phyloP scores from a whole-genome alignment of 2,113 vertebrate species.

The Manacus vitellinus region DNA sequence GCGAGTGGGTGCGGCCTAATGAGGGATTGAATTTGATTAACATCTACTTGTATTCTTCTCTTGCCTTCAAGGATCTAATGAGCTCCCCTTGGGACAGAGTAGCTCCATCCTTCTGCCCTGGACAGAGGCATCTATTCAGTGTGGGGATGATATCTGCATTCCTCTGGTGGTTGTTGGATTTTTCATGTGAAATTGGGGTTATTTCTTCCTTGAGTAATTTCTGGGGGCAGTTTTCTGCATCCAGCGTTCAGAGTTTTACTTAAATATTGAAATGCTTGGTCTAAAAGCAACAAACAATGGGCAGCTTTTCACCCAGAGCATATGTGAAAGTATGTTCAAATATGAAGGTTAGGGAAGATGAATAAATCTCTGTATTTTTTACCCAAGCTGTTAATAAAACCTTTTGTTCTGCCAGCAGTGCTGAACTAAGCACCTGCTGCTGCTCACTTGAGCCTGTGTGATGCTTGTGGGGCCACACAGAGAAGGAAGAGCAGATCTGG shows the following conservation, averaged over 20 bases:
- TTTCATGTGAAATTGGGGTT: not conserved
- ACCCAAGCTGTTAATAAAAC: not conserved
- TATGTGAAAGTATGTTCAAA: not conserved
- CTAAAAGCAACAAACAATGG: not conserved
- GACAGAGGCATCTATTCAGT: not conserved
- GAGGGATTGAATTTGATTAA: not conserved
- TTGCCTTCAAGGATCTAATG: not conserved
- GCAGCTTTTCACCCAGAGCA: not conserved
- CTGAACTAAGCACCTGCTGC: not conserved
- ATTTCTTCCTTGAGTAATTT: not conserved
- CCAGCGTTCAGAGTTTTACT: not conserved
- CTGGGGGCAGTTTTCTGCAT: not conserved
- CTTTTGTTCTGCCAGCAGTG: not conserved
- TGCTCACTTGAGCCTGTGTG: not conserved
- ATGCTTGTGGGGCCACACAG: not conserved
- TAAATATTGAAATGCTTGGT: not conserved
- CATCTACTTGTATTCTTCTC: not conserved
- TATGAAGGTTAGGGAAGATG: not conserved
- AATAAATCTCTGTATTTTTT: not conserved
- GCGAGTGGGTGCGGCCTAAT: rapidly evolving
- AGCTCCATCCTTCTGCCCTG: not conserved
- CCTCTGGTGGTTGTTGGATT: not conserved
- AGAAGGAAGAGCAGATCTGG: not conserved
- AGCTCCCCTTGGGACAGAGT: not conserved
- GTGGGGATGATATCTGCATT: not conserved